Evolutionary conservation across 2,113 vertebrate genomes (phyloP).

Genomic region (Anhinga rufa): DNA sequence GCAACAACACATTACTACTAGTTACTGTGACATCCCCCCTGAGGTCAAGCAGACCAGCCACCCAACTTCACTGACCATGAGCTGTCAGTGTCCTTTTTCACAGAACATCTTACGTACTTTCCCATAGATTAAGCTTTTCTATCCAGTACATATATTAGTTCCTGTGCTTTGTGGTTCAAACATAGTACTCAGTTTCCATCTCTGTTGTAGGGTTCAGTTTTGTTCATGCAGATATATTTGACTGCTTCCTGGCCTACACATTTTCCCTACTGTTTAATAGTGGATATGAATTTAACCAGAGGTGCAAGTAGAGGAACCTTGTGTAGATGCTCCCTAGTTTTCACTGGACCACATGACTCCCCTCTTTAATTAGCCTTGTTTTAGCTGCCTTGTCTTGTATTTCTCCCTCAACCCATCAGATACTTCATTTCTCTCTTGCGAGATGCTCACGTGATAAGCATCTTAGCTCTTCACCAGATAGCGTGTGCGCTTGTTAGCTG

Average conservation of each 20-base stretch:
- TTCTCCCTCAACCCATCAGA: background rate
- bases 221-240: background rate
- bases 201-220: background rate
- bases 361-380: background rate
- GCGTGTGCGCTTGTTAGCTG: background rate
- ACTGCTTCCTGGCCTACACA: background rate
- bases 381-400: background rate
- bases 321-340: background rate
- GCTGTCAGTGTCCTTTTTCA: background rate
- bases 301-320: background rate
- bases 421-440: background rate
- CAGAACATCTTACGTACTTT: background rate
- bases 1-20: background rate
- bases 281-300: background rate
- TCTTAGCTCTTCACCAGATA: background rate
- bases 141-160: background rate
- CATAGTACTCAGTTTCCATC: background rate
- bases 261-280: background rate
- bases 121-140: background rate
- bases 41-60: background rate
- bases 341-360: background rate
- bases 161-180: background rate
- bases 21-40: background rate
- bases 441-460: background rate
- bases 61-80: background rate